Percentiles rank a stretch among this genome's conserved stretches.
Conservation (phyloP, 2,888 invertebrate genomes). For the Lycophotia porphyrea region DNA sequence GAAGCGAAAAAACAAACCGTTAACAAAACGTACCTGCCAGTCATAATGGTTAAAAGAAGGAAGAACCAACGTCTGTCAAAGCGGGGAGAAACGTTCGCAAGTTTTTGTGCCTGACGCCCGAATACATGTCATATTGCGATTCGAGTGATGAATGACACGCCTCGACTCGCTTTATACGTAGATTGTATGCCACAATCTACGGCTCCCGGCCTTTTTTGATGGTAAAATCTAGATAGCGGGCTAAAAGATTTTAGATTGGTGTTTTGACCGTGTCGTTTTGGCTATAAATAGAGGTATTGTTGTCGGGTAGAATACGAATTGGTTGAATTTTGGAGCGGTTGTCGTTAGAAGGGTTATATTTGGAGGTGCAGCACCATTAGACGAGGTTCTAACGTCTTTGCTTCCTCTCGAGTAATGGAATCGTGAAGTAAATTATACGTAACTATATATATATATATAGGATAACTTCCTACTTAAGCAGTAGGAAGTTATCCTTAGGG, state of each 20-base stretch:
- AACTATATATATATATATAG: too few relatives aligned
- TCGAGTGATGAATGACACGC: conserved; percentile 58
- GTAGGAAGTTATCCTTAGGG: background rate
- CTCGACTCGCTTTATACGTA: conserved; percentile 42
- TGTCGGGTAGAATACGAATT: conserved; percentile 26
- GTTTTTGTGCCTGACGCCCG: conserved; percentile 52
- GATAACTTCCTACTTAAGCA: too few relatives aligned
- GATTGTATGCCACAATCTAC: conserved; percentile 48
- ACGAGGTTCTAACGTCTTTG: background rate
- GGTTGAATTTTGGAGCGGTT: background rate
- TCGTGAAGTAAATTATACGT: background rate
- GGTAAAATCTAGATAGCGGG: conserved; percentile 57
- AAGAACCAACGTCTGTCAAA: conserved; percentile 45
- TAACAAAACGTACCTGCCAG: conserved; percentile 17
- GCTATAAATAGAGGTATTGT: conserved; percentile 37
- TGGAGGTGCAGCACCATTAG: background rate
- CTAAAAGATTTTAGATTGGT: conserved; percentile 60
- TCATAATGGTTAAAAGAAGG: conserved; percentile 25
- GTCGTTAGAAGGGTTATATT: conserved; percentile 7
- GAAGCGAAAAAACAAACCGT: background rate
- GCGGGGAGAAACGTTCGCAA: conserved; percentile 41
- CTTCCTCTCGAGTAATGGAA: background rate
- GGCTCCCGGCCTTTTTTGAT: conserved; percentile 49
- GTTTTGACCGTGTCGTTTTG: conserved; percentile 40
- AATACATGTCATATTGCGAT: conserved; percentile 56